Evolutionary conservation across 1,140 invertebrate genomes (phyloP), one percentile per base, ranked within the genome.

Genomic region (Drosophila rhopaloa): DNA sequence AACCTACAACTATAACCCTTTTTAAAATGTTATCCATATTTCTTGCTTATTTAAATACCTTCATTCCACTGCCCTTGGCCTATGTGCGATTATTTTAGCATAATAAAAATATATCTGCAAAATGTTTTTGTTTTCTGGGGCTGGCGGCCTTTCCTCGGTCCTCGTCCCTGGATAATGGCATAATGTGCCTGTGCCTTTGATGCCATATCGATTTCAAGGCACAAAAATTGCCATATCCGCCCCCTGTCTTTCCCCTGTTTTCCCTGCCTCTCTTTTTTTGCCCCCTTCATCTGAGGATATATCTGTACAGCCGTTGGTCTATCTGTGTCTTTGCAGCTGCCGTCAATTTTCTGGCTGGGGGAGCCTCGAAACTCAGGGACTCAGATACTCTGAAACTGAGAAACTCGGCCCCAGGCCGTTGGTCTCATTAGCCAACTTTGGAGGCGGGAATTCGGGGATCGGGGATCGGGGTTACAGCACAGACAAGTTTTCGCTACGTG

Each of bases 41-140:
- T 5, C 6, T 24, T 9, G 1, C 24, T 11, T 11, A 19, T 48
- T 70, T 35, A 4, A 14, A 13, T 38, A 40, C 4, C 11, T 9
- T 24, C 4, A 43, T n/a, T 9, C 60, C 76, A 44, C 60, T 67
- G 54, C 48, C 63, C 46, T 63, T 71, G 66, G 68, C 79, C 83
- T 80, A 86, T 88, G 76, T 76, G 59, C 84, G 84, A 84, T 88
- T 86, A 86, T 86, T 86, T 86, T 86, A 86, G 83, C 83, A 86
- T 86, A 86, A 86, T 86, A 88, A 88, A 89, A 86, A 86, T 86
- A 86, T 83, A 86, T 86, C 83, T 88, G 83, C 57, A 46, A 77
- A 61, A 77, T 77, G 75, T 70, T 76, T 76, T 76, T 74, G 68
- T 71, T 79, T 68, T 48, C 51, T 51, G 53, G 63, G 47, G 71